Conservation (phyloP, 2,113 vertebrate genomes). For the Labeo catla region DNA sequence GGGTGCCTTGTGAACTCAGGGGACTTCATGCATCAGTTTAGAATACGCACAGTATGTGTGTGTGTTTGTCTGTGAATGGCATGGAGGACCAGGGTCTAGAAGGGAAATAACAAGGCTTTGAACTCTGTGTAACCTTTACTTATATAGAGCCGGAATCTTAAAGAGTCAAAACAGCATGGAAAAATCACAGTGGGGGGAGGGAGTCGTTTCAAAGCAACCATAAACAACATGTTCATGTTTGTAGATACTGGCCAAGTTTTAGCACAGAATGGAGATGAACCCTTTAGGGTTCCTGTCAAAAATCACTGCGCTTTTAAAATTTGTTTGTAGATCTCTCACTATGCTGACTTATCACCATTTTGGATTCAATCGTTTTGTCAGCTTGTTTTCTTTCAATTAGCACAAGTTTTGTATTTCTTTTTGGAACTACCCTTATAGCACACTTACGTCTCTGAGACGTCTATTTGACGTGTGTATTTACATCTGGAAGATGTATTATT, state of each 20-base stretch:
- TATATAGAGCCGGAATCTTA: constrained; percentile 35
- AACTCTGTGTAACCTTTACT: constrained; percentile 57
- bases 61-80: constrained; percentile 26
- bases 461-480: no score
- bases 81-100: constrained; percentile 13
- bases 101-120: constrained; percentile 55
- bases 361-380: no score
- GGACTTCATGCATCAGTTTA: constrained; percentile 21
- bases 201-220: not conserved
- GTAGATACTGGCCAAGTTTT: not conserved
- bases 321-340: no score
- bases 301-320: no score
- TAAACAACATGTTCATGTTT: not conserved
- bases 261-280: not conserved
- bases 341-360: no score
- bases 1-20: constrained; percentile 33
- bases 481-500: no score
- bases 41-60: not conserved
- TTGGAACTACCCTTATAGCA: no score
- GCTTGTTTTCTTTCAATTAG: no score
- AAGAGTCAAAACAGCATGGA: constrained; percentile 13
- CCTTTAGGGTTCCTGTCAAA: no score
- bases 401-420: no score
- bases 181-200: constrained; percentile 20
- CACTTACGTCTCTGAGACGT: no score